These are phyloP conservation scores for Physocephala rufipes DNA, from an alignment of 2,888 invertebrate genomes.

Conservation along the genomic window DNA sequence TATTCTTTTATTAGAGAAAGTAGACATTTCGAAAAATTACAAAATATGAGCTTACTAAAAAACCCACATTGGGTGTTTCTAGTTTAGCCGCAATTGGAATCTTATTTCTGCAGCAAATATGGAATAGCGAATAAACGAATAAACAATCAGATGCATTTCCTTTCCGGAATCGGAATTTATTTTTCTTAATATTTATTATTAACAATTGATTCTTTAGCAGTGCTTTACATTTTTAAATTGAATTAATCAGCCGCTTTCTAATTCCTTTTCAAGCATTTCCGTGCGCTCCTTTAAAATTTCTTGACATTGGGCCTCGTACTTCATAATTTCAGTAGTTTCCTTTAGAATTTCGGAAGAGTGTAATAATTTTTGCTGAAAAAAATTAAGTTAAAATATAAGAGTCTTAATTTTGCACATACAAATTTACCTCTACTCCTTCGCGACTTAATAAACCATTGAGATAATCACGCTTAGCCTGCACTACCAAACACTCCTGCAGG, in stretches of 20 bases:
- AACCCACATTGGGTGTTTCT: no score
- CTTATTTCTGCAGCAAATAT: no score
- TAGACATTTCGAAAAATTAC: no score
- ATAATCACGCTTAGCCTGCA: conserved; percentile 70
- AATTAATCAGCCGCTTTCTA: conserved; percentile 49
- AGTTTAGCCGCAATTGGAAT: no score
- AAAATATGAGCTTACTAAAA: no score
- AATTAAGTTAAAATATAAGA: conserved; percentile 4
- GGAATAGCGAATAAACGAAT: no score
- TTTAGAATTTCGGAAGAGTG: conserved; percentile 70
- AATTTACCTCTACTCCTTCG: conserved; percentile 68
- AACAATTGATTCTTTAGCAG: not conserved
- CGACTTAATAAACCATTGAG: conserved; percentile 68
- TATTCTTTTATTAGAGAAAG: no score
- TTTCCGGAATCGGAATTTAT: no score
- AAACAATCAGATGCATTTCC: no score
- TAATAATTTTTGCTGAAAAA: conserved; percentile 68
- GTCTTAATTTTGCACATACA: conserved; percentile 13
- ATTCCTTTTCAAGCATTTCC: conserved; percentile 62
- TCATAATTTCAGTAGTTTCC: conserved; percentile 72
- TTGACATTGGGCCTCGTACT: conserved; percentile 71
- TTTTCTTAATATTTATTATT: not conserved
- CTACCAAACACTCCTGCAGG: conserved; percentile 72
- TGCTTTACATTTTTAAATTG: not conserved
- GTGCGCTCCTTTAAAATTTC: conserved; percentile 68